Evolutionary conservation across 1,140 invertebrate species (phyloP).

Genomic region (Drosophila bifasciata): DNA sequence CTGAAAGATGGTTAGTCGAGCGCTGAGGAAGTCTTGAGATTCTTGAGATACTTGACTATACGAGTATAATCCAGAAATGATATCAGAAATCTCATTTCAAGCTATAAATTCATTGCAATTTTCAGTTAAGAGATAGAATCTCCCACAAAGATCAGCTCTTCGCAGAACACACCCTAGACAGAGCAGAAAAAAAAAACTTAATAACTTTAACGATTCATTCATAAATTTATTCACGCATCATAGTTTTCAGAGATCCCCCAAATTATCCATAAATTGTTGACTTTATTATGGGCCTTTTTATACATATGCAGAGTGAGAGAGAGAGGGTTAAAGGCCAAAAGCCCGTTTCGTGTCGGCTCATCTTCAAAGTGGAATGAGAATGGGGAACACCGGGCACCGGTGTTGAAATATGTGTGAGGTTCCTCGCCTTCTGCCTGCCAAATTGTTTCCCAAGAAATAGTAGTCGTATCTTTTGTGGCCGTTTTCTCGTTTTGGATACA

Average conservation of each 20-base stretch:
- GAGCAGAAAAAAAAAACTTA: conserved; percentile 12
- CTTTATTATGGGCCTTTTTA: conserved; percentile 65
- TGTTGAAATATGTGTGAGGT: conserved; percentile 47
- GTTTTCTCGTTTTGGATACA: conserved; percentile 35
- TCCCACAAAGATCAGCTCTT: too few species aligned
- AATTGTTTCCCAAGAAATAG: conserved; percentile 73
- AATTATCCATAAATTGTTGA: conserved; percentile 64
- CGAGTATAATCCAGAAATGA: conserved; percentile 9
- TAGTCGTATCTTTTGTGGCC: conserved; percentile 24
- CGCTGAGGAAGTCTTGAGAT: too few species aligned
- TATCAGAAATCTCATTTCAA: conserved; percentile 14
- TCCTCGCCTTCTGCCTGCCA: conserved; percentile 47
- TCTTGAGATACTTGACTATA: too few species aligned
- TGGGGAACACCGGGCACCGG: background rate
- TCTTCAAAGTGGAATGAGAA: conserved; percentile 57
- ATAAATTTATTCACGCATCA: conserved; percentile 38
- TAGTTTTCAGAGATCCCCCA: conserved; percentile 43
- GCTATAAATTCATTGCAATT: conserved; percentile 20
- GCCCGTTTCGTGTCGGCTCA: conserved; percentile 37
- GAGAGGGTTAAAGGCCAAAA: conserved; percentile 14
- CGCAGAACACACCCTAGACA: too few species aligned
- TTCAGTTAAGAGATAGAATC: conserved; percentile 12
- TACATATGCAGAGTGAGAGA: conserved; percentile 50
- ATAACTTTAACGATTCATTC: conserved; percentile 57
- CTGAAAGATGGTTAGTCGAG: too few species aligned